Base-by-base conservation (phyloP, 2,888 invertebrate species). In the Morpho helenor region DNA sequence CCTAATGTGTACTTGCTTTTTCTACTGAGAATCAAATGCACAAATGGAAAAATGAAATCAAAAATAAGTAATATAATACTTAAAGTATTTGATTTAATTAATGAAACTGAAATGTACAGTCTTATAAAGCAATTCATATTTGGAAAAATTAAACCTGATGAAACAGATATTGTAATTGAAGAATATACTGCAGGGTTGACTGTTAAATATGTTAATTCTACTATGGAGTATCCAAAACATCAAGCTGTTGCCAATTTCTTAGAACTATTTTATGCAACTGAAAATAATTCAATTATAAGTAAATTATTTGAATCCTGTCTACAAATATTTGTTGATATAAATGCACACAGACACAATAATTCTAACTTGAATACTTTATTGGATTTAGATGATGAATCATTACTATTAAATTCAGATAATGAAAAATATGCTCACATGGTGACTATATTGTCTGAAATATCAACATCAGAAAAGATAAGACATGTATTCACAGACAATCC, bases 371-470 rank as follows among this genome's bases (percentile, higher is more conserved):
- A 49, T n/a, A 73, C 79, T 42, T 68, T 90, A 46, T 67, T 89
- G n/a, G 62, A 60, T 41, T 51, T 73, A 47, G 89, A 92, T 72
- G 82, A 85, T 59, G 80, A 87, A 56, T 73, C 80, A 8, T 66
- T 77, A 44, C 51, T 82, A 7, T 61, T 87, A 16, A 70, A 74
- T 69, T 69, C 74, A 59, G 62, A 70, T 61, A 80, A 87, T 76
- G 75, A 79, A 64, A 76, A 86, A 52, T 91, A 91, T 75, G 73
- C 88, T 39, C 71, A 79, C 4, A 82, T 91, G 59, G 85, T 92
- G 44, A 90, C 91, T 58, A 65, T 92, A 47, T 77, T 93, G 23
- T 87, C 91, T 58, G 87, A 89, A 68, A 79, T 93, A 71, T 80
- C 91, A 3, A 83, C 84, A 58, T 82, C 84, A 62, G 79, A 85